These are phyloP conservation scores for Eulemur macaco DNA, from an alignment of 2,113 vertebrate species.

Conservation along the genomic window DNA sequence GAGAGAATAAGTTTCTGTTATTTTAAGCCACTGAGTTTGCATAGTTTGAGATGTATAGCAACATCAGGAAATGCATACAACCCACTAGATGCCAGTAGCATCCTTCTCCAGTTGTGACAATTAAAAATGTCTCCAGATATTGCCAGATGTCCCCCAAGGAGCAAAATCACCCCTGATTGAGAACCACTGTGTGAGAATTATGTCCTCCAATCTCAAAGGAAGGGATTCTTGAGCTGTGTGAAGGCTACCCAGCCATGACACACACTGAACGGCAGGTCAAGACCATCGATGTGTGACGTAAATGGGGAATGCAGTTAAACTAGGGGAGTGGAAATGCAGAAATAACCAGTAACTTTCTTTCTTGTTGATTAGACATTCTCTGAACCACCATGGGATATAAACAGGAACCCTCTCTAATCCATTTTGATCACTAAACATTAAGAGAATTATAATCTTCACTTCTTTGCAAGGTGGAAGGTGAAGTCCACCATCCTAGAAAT, in stretches of 20 bases:
- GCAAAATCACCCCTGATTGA: neutral
- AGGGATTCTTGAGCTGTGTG: accelerated
- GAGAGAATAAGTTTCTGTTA: neutral
- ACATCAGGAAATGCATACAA: neutral
- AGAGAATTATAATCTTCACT: neutral
- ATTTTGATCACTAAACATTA: neutral
- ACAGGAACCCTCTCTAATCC: neutral
- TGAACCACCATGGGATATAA: neutral
- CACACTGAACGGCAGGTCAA: neutral
- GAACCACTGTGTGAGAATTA: neutral
- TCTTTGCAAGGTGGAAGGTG: neutral
- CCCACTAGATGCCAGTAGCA: neutral
- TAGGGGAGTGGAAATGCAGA: neutral
- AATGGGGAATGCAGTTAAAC: neutral
- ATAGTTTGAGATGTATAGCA: neutral
- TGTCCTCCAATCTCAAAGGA: neutral
- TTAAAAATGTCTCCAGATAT: neutral
- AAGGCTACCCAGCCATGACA: neutral
- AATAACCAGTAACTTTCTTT: neutral
- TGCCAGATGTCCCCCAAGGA: neutral
- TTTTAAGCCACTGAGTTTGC: neutral
- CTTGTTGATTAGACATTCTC: neutral
- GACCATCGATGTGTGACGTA: neutral
- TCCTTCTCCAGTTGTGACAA: neutral
- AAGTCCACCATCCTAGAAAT: neutral